These are phyloP conservation scores for Anadara kagoshimensis DNA, from an alignment of 1,140 invertebrate species.

Conservation along the genomic window DNA sequence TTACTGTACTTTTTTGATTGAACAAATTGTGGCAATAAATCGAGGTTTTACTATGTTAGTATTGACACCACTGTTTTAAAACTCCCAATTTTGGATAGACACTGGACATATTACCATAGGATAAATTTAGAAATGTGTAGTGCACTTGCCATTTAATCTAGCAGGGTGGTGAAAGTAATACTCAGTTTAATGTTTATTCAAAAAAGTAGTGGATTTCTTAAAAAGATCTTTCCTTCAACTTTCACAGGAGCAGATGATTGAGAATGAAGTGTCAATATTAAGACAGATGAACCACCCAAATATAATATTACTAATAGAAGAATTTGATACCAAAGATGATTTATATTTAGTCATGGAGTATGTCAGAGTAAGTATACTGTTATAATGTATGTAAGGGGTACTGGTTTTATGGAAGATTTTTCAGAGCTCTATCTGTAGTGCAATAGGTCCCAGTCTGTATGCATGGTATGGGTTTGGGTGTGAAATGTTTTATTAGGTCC, in stretches of 20 bases:
- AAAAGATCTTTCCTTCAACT: not conserved
- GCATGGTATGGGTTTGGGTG: too few species aligned
- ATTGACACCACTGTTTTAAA: not conserved
- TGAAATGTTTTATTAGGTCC: too few species aligned
- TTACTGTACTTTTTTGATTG: too few species aligned
- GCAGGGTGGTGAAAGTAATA: not conserved
- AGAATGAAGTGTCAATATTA: slow-evolving; percentile 72
- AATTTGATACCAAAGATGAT: slow-evolving; percentile 63
- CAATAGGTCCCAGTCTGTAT: too few species aligned
- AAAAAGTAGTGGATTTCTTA: not conserved
- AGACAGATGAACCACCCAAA: slow-evolving; percentile 70
- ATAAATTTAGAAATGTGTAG: too few species aligned
- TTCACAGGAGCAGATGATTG: slow-evolving; percentile 69
- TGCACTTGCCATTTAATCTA: too few species aligned
- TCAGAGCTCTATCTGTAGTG: too few species aligned
- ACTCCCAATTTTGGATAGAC: not conserved
- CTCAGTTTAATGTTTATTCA: not conserved
- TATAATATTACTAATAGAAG: slow-evolving; percentile 71
- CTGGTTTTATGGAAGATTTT: too few species aligned
- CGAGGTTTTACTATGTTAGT: not conserved
- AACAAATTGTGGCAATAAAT: too few species aligned
- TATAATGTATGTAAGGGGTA: not conserved
- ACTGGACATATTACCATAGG: too few species aligned
- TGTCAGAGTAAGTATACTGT: slow-evolving; percentile 62
- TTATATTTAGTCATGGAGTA: slow-evolving; percentile 73